Evolutionary conservation across 2,888 invertebrate species (phyloP).

Genomic region (Caprella mutica): DNA sequence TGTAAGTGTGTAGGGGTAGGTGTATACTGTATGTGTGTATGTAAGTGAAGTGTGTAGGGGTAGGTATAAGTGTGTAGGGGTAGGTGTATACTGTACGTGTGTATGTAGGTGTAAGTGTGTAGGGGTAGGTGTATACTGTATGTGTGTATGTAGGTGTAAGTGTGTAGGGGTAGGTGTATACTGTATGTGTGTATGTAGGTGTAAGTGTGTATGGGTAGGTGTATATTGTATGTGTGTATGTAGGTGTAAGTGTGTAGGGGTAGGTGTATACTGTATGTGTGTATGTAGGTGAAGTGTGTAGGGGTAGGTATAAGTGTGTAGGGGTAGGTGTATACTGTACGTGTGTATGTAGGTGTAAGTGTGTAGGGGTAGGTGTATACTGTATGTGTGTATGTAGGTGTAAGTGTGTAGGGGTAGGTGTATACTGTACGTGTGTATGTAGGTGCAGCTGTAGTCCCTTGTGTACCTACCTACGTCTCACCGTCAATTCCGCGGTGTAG

Average conservation of each 20-base stretch:
- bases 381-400: background rate
- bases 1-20: no score
- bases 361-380: background rate
- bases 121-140: no score
- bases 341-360: background rate
- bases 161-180: background rate
- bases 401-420: constrained; percentile 8
- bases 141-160: background rate
- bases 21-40: no score
- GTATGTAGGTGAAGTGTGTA: background rate
- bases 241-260: background rate
- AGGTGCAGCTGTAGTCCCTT: no score
- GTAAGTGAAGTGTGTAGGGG: background rate
- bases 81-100: no score
- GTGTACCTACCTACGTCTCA: no score
- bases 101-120: no score
- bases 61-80: background rate
- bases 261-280: background rate
- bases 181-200: constrained; percentile 2
- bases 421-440: no score
- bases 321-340: background rate
- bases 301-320: background rate
- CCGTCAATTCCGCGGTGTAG: no score
- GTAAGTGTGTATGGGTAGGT: constrained; percentile 1
- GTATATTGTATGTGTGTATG: constrained; percentile 1